phyloP scores from a whole-genome alignment of 2,888 invertebrate genomes.

The Romanomermis culicivorax region DNA sequence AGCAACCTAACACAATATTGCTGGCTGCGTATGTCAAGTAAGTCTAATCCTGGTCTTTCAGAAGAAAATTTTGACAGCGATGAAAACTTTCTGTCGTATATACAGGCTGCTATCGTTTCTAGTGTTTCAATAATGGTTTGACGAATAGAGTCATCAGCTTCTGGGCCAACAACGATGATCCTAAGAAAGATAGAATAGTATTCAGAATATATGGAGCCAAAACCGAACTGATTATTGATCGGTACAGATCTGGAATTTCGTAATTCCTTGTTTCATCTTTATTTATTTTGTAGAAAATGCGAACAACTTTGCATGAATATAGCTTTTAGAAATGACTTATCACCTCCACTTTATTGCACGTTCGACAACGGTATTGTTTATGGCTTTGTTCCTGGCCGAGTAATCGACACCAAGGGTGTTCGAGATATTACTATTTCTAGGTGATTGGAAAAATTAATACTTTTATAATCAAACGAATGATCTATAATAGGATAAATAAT shows the following conservation, averaged over 20 bases:
- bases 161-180: constrained; percentile 34
- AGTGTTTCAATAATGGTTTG: constrained; percentile 80
- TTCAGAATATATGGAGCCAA: constrained; percentile 76
- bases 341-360: constrained; percentile 64
- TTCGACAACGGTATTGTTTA: constrained; percentile 85
- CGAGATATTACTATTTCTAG: constrained; percentile 22
- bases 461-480: constrained; percentile 39
- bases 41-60: too few relatives aligned
- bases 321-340: constrained; percentile 39
- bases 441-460: constrained; percentile 11
- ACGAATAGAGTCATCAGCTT: constrained; percentile 75
- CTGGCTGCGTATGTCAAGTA: too few relatives aligned
- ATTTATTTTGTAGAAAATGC: constrained; percentile 40
- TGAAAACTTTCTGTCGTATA: too few relatives aligned
- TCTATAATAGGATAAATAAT: constrained; percentile 35
- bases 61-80: too few relatives aligned
- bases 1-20: too few relatives aligned
- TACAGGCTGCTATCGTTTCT: too few relatives aligned
- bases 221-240: constrained; percentile 73
- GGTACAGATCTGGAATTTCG: too few relatives aligned
- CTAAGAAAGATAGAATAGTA: constrained; percentile 47
- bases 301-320: constrained; percentile 12
- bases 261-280: too few relatives aligned
- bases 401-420: constrained; percentile 27
- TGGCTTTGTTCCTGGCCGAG: constrained; percentile 49